phyloP scores from a whole-genome alignment of 2,797 vertebrate genomes.

The Pelochelys cantorii region DNA sequence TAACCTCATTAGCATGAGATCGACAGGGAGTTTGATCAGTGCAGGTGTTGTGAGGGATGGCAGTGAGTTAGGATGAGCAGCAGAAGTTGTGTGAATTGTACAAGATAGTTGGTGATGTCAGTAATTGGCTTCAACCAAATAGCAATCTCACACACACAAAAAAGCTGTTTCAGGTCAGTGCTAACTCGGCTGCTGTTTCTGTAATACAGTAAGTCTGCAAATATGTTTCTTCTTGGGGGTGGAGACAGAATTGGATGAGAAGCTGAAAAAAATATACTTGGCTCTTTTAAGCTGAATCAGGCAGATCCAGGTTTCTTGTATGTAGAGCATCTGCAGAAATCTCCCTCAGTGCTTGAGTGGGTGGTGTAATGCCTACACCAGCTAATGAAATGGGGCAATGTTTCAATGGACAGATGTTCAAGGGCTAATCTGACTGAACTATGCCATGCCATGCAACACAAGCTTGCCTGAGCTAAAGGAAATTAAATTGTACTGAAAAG shows the following conservation, averaged over 20 bases:
- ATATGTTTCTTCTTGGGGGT: constrained; percentile 41
- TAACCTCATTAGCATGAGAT: neutral
- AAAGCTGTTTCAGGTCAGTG: constrained; percentile 20
- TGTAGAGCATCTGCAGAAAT: neutral
- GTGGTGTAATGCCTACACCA: neutral
- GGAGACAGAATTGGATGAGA: neutral
- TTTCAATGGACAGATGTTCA: constrained; percentile 10
- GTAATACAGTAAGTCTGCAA: constrained; percentile 14
- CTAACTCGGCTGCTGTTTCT: constrained; percentile 42
- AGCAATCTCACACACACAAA: constrained; percentile 17
- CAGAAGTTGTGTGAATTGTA: constrained; percentile 17
- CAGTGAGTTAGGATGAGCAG: constrained; percentile 19
- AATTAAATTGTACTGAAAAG: neutral
- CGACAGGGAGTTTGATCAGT: neutral
- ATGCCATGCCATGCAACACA: neutral
- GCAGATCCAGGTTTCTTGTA: neutral
- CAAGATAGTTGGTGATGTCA: neutral
- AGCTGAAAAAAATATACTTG: neutral
- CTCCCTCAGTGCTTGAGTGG: neutral
- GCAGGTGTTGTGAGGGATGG: constrained; percentile 11
- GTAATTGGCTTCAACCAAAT: constrained; percentile 36
- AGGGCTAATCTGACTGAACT: neutral
- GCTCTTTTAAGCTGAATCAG: neutral
- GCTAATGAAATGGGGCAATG: neutral
- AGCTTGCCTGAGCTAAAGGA: neutral